phyloP scores from a whole-genome alignment of 2,888 invertebrate species.

The Acanthosepion esculentum region DNA sequence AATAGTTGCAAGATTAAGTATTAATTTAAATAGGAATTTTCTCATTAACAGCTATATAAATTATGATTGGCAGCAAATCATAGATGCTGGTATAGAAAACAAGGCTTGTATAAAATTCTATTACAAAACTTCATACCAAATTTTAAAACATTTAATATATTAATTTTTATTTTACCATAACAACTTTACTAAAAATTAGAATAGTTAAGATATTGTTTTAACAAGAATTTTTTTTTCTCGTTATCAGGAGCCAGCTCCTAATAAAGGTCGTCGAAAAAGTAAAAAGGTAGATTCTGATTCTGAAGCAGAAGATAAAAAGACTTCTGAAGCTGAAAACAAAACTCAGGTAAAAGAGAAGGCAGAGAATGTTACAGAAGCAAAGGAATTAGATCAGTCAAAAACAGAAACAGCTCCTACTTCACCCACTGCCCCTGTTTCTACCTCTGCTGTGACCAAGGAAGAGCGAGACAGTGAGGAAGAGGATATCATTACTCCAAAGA shows the following conservation, averaged over 20 bases:
- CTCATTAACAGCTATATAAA: too few relatives aligned
- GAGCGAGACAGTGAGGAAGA: slow-evolving; percentile 24
- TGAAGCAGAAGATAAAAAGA: slow-evolving; percentile 39
- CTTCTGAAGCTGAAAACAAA: background rate
- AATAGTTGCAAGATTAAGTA: too few relatives aligned
- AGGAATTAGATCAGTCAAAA: slow-evolving; percentile 24
- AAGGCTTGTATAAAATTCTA: too few relatives aligned
- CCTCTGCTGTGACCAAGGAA: background rate
- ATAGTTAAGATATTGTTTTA: too few relatives aligned
- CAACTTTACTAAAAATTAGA: too few relatives aligned
- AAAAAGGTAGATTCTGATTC: slow-evolving; percentile 45
- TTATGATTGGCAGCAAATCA: too few relatives aligned
- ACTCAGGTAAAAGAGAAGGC: background rate
- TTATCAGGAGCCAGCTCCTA: background rate
- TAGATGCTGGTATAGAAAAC: too few relatives aligned
- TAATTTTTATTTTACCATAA: too few relatives aligned
- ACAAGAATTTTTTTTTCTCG: background rate
- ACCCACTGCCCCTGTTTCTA: background rate
- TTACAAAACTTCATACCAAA: too few relatives aligned
- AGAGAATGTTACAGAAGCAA: background rate
- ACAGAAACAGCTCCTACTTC: background rate
- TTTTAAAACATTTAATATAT: too few relatives aligned
- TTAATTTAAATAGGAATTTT: too few relatives aligned
- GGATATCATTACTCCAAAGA: background rate
- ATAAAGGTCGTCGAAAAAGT: background rate